Conservation (phyloP, 2,888 invertebrate species). For the Netelia fuscicornis region DNA sequence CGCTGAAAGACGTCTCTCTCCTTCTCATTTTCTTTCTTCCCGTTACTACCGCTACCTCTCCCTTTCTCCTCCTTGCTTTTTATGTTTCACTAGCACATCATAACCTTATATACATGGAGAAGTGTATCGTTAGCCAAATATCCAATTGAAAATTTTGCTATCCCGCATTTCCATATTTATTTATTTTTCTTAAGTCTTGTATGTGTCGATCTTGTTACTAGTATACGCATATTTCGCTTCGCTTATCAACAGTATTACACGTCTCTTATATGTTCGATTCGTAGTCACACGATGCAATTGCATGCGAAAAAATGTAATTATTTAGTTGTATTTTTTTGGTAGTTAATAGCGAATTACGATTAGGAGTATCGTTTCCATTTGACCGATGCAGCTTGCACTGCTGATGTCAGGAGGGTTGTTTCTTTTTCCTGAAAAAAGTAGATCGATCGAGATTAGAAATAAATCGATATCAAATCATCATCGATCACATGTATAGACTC, state of each 20-base stretch:
- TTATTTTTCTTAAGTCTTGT: slow-evolving; percentile 7
- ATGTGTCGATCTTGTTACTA: slow-evolving; percentile 48
- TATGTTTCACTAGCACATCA: slow-evolving; percentile 22
- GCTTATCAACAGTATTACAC: slow-evolving; percentile 57
- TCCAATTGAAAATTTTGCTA: background rate
- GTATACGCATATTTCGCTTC: slow-evolving; percentile 72
- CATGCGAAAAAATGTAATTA: slow-evolving; percentile 32
- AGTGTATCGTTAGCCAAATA: background rate
- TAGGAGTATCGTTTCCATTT: slow-evolving; percentile 18
- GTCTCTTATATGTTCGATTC: slow-evolving; percentile 66
- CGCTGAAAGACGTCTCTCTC: slow-evolving; percentile 52
- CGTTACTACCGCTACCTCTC: background rate
- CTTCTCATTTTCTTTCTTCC: slow-evolving; percentile 21
- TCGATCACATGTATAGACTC: background rate
- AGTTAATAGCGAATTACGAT: slow-evolving; percentile 36
- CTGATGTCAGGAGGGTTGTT: background rate
- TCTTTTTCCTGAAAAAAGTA: too few species aligned
- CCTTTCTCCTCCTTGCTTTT: slow-evolving; percentile 27
- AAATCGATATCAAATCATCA: background rate
- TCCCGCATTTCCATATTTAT: background rate
- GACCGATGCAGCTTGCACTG: background rate
- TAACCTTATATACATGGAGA: background rate
- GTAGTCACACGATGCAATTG: slow-evolving; percentile 54
- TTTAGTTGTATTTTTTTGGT: slow-evolving; percentile 1
- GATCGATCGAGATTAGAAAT: background rate